These are phyloP conservation scores for Myanophis thanlyinensis DNA, from an alignment of 2,113 vertebrate genomes.

Conservation along the genomic window DNA sequence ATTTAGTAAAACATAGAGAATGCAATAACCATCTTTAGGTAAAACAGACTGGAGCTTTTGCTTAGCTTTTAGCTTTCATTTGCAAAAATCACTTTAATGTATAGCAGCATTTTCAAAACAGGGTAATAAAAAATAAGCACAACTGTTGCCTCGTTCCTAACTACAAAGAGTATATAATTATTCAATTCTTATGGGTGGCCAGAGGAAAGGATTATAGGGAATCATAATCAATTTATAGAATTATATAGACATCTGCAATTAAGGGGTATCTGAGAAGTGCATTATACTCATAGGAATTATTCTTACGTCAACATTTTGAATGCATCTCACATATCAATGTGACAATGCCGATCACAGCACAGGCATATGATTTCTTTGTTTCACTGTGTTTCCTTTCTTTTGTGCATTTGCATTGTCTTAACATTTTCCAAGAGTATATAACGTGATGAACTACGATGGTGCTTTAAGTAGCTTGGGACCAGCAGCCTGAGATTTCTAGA, in stretches of 20 bases:
- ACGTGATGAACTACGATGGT: not conserved
- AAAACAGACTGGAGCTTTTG: constrained; percentile 73
- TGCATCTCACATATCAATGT: not conserved
- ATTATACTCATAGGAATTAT: not conserved
- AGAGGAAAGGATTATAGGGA: constrained; percentile 25
- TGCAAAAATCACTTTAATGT: constrained; percentile 75
- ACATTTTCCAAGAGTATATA: constrained; percentile 26
- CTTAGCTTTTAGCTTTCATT: constrained; percentile 79
- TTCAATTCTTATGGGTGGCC: constrained; percentile 52
- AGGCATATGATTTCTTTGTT: not conserved
- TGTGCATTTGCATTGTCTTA: not conserved
- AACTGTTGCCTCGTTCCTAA: constrained; percentile 39
- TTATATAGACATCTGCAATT: not conserved
- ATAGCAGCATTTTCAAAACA: constrained; percentile 66
- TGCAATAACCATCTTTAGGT: constrained; percentile 77
- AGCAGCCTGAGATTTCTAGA: constrained; percentile 11
- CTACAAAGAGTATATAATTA: constrained; percentile 28
- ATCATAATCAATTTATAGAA: not conserved
- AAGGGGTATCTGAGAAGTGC: not conserved
- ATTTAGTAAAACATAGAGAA: constrained; percentile 76
- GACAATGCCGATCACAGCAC: not conserved
- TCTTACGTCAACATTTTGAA: not conserved
- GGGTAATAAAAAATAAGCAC: constrained; percentile 64
- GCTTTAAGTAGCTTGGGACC: constrained; percentile 33
- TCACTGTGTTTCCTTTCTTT: not conserved